phyloP scores from a whole-genome alignment of 2,888 invertebrate species.

The Drosophila longiperda region DNA sequence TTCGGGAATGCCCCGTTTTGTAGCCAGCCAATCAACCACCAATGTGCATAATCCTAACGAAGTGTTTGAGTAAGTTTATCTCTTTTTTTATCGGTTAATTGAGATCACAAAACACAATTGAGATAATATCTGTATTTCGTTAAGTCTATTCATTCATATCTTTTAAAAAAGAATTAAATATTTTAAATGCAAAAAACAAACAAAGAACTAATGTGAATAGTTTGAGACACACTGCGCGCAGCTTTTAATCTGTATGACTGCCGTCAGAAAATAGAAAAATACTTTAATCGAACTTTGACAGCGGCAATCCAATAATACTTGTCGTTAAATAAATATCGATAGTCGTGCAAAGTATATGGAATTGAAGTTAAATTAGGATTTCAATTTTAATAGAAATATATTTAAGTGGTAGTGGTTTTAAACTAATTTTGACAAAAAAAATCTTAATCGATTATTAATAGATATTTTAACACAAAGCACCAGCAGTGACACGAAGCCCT shows the following conservation, averaged over 20 bases:
- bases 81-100: neutral
- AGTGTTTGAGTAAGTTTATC: neutral
- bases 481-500: constrained; percentile 12
- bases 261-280: neutral
- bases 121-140: neutral
- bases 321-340: neutral
- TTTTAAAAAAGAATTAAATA: neutral
- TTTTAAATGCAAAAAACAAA: neutral
- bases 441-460: neutral
- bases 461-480: neutral
- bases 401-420: neutral
- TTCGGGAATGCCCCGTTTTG: constrained; percentile 32
- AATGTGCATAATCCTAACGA: neutral
- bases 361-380: neutral
- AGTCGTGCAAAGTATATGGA: neutral
- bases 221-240: neutral
- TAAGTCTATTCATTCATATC: neutral
- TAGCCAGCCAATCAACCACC: neutral
- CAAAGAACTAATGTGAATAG: neutral
- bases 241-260: neutral
- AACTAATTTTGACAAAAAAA: neutral
- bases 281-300: neutral
- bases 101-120: neutral
- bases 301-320: neutral
- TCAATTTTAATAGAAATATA: neutral